Percentiles rank a stretch among this genome's conserved stretches.
These are phyloP conservation scores for Agapornis canus DNA, from an alignment of 2,797 vertebrate genomes.

Conservation along the genomic window DNA sequence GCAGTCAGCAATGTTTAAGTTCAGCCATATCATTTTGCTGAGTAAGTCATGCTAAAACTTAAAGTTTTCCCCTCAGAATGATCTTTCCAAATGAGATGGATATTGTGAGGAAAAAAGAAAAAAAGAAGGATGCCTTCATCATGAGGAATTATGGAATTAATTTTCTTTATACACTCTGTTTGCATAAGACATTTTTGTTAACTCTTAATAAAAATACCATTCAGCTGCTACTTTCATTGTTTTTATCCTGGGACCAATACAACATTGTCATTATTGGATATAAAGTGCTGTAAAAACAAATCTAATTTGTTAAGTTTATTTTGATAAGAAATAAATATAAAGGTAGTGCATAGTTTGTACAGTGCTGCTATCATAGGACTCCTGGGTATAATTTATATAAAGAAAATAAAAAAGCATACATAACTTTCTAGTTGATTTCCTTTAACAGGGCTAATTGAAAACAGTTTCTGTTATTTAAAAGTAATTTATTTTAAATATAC, in stretches of 20 bases:
- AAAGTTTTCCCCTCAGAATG: conserved; percentile 26
- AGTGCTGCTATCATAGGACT: conserved; percentile 67
- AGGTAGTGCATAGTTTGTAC: conserved; percentile 70
- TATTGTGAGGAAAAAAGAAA: conserved; percentile 57
- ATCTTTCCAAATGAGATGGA: conserved; percentile 63
- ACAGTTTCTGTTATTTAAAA: conserved; percentile 78
- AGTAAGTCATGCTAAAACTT: conserved; percentile 51
- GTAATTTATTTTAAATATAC: conserved; percentile 76
- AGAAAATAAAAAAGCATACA: conserved; percentile 72
- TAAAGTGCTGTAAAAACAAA: conserved; percentile 74
- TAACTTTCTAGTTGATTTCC: conserved; percentile 71
- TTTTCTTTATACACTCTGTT: conserved; percentile 63
- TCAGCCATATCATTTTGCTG: conserved; percentile 43
- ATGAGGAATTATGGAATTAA: conserved; percentile 70
- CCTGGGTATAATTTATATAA: conserved; percentile 74
- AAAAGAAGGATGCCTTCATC: conserved; percentile 43
- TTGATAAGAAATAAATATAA: conserved; percentile 76
- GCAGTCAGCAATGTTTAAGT: conserved; percentile 39
- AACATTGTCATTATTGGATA: conserved; percentile 69
- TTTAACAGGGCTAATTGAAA: conserved; percentile 75
- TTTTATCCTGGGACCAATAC: conserved; percentile 68
- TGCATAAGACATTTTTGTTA: conserved; percentile 68
- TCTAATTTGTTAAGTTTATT: conserved; percentile 75
- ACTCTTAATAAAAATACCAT: conserved; percentile 71
- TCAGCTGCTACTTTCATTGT: conserved; percentile 67